phyloP scores from a whole-genome alignment of 2,888 invertebrate genomes.

The Acronicta aceris region DNA sequence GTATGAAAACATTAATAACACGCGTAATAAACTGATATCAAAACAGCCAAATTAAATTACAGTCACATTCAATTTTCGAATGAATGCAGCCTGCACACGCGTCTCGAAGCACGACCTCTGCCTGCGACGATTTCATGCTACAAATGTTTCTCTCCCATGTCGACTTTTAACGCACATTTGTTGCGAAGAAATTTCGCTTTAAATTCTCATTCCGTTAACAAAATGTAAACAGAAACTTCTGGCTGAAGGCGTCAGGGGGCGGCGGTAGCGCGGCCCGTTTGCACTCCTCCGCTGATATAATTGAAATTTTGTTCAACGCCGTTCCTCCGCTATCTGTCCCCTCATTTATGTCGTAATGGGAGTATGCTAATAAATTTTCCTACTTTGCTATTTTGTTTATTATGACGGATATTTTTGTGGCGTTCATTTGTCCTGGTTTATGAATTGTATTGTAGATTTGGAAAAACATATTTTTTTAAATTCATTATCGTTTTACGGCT shows the following conservation, averaged over 20 bases:
- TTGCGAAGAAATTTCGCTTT: slow-evolving; percentile 81
- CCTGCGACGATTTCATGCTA: slow-evolving; percentile 70
- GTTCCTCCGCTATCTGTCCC: slow-evolving; percentile 70
- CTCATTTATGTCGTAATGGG: slow-evolving; percentile 63
- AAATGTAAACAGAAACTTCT: slow-evolving; percentile 84
- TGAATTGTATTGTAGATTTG: slow-evolving; percentile 44
- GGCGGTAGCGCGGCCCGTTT: slow-evolving; percentile 67
- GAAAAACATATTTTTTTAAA: slow-evolving; percentile 13
- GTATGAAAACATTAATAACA: no score
- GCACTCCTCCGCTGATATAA: slow-evolving; percentile 73
- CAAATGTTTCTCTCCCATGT: slow-evolving; percentile 65
- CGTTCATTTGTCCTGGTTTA: slow-evolving; percentile 40
- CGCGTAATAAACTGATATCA: slow-evolving; percentile 13
- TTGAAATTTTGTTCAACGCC: slow-evolving; percentile 81
- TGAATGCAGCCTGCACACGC: slow-evolving; percentile 40
- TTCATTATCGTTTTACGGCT: slow-evolving; percentile 12
- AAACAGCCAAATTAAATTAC: slow-evolving; percentile 40
- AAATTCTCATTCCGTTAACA: slow-evolving; percentile 85
- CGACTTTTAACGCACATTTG: slow-evolving; percentile 79
- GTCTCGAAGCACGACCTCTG: slow-evolving; percentile 39
- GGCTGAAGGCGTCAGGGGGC: slow-evolving; percentile 64
- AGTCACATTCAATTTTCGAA: slow-evolving; percentile 32
- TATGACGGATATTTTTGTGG: slow-evolving; percentile 46
- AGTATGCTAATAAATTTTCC: slow-evolving; percentile 75
- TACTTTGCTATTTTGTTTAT: slow-evolving; percentile 57